Base-by-base conservation (phyloP, 2,797 vertebrate genomes). In the Alauda arvensis region DNA sequence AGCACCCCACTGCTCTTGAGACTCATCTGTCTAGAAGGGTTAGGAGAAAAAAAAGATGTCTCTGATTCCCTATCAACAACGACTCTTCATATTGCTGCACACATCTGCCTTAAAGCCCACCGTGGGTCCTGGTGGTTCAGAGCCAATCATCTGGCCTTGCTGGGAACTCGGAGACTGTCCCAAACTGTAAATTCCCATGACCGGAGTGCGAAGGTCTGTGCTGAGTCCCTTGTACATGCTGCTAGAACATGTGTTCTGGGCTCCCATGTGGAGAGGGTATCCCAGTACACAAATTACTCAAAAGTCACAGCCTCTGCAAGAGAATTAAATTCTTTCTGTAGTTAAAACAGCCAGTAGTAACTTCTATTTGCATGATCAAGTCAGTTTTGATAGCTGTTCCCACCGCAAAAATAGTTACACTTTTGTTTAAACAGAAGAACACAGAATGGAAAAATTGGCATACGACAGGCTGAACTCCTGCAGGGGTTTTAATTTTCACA, bases 391-490 rank as follows among this genome's bases (percentile, higher is more conserved):
- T 68, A 81, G 82, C 56, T 72, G 34, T 87, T 95, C 76, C 82
- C 61, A 77, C 72, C 62, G 69, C 62, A 80, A 66, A 92, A 72
- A 82, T 88, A 72, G 37, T 75, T 86, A 65, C 3, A 8, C 65
- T 85, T 87, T 89, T 62, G 12, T 94, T 90, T 91, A 87, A 93
- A 83, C 59, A 74, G 67, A 91, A 81, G 77, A 91, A 60, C 71
- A 45, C 75, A 85, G 81, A 87, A 86, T 80, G 81, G 83, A 88
- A 95, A 95, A 94, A 83, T 46, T 88, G 89, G 75, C 90, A 88
- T 68, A 53, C 1, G 40, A 81, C 18, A 72, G 70, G 77, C 87
- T 46, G 77, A 80, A 81, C 57, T 94, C 91, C 94, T 81, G 28
- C 70, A 79, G 85, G 92, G 90, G 82, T 93, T 91, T 86, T 72